These are phyloP conservation scores for Bergia puertoricense DNA, from an alignment of 92 coral and sea anemone species.

Conservation along the genomic window DNA sequence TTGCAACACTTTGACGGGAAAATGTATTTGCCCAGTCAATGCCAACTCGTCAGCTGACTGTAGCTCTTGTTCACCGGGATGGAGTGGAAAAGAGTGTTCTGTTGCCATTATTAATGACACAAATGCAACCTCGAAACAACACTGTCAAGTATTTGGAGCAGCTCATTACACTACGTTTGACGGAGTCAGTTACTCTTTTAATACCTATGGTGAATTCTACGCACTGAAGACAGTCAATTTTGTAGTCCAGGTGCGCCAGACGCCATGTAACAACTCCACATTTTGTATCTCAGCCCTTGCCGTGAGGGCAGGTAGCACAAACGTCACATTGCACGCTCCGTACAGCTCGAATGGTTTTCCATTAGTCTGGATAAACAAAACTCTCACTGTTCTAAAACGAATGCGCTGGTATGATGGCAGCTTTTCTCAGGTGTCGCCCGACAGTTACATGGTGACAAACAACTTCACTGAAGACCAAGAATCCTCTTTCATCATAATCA, in stretches of 20 bases:
- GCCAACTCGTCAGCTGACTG: slow-evolving; percentile 60
- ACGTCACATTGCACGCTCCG: slow-evolving; percentile 51
- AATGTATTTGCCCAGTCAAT: slow-evolving; percentile 61
- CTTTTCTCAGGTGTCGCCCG: slow-evolving; percentile 50
- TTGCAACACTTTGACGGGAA: slow-evolving; percentile 52
- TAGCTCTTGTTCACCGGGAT: slow-evolving; percentile 52
- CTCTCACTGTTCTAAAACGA: slow-evolving; percentile 24
- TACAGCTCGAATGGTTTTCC: slow-evolving; percentile 45
- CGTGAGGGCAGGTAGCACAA: slow-evolving; percentile 45
- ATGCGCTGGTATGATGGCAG: slow-evolving; percentile 43
- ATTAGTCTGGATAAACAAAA: slow-evolving; percentile 48
- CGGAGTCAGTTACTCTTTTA: slow-evolving; percentile 58
- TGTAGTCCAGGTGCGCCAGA: slow-evolving; percentile 61
- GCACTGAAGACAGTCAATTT: slow-evolving; percentile 40
- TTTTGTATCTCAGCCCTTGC: slow-evolving; percentile 66
- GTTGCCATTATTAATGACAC: slow-evolving; percentile 49
- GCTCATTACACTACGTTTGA: slow-evolving; percentile 68
- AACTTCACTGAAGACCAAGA: slow-evolving; percentile 5
- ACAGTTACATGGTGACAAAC: slow-evolving; percentile 42
- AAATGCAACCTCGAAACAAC: slow-evolving; percentile 1
- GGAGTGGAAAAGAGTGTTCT: slow-evolving; percentile 64
- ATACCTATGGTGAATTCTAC: slow-evolving; percentile 60
- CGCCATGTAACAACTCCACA: slow-evolving; percentile 57
- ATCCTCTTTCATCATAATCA: slow-evolving; percentile 28
- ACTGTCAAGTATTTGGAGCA: slow-evolving; percentile 64